phyloP scores from a whole-genome alignment of 2,113 vertebrate species.

The Spheniscus mendiculus region DNA sequence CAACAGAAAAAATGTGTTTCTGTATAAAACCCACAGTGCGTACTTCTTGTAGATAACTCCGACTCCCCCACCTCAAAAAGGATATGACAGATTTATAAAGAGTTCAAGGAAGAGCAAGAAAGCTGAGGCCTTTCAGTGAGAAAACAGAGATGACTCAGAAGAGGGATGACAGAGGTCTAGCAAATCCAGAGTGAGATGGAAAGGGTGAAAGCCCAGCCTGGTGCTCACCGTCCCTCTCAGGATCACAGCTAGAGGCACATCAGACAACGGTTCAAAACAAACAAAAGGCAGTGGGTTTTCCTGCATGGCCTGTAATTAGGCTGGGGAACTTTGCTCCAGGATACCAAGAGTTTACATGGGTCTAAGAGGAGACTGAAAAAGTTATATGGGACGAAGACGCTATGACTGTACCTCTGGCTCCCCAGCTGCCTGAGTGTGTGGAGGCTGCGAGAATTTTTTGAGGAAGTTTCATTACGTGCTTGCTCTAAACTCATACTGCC shows the following conservation, averaged over 20 bases:
- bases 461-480: background rate
- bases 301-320: fast-evolving
- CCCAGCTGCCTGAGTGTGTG: fast-evolving
- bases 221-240: background rate
- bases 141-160: background rate
- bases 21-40: background rate
- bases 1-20: background rate
- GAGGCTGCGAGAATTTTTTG: background rate
- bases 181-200: background rate
- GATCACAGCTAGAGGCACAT: background rate
- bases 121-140: background rate
- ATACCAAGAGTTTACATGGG: background rate
- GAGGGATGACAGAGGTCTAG: background rate
- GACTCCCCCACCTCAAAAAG: background rate
- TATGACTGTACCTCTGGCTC: background rate
- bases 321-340: background rate
- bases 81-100: background rate
- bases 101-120: background rate
- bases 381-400: background rate
- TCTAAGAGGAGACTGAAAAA: background rate
- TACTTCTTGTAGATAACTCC: background rate
- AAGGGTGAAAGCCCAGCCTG: background rate
- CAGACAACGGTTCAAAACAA: background rate
- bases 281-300: background rate
- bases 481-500: background rate